A percentile compares a stretch with the other conserved stretches of the same genome.
Conservation (phyloP, 2,888 invertebrate species). For the Ganaspis brasiliensis region DNA sequence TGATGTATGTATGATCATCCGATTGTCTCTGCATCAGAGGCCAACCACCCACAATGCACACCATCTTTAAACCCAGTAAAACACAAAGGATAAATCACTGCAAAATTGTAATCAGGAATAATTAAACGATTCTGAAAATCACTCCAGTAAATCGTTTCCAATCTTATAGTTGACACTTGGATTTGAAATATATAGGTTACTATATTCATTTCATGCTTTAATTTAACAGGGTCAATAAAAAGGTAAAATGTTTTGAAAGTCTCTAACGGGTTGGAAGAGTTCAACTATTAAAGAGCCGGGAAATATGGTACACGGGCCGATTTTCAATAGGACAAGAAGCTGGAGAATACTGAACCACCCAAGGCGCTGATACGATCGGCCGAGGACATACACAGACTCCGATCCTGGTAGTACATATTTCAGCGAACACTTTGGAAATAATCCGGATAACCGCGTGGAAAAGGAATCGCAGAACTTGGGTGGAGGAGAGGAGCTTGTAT, state of each 20-base stretch:
- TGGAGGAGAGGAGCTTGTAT: conserved; percentile 57
- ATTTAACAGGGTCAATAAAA: no score
- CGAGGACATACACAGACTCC: conserved; percentile 34
- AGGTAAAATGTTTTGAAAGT: no score
- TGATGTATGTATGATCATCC: conserved; percentile 57
- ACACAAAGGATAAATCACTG: no score
- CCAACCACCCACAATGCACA: conserved; percentile 1
- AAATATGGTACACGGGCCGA: conserved; percentile 41
- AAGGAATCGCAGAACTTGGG: conserved; percentile 65
- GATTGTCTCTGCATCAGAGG: conserved; percentile 6
- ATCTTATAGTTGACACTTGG: no score
- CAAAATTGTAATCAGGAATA: no score
- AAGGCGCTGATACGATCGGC: conserved; percentile 37
- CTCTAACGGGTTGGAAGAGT: conserved; percentile 23
- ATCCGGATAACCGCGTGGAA: conserved; percentile 64
- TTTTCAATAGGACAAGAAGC: conserved; percentile 37
- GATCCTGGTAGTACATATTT: conserved; percentile 47
- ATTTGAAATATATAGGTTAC: no score
- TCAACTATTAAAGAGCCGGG: conserved; percentile 42
- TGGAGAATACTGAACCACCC: conserved; percentile 38
- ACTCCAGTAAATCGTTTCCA: no score
- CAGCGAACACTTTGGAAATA: conserved; percentile 56
- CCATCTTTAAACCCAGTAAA: no score
- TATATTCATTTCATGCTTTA: no score
- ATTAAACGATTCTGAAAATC: no score